These are phyloP conservation scores for Muscicapa comitata DNA, from an alignment of 2,797 vertebrate genomes.

Conservation along the genomic window DNA sequence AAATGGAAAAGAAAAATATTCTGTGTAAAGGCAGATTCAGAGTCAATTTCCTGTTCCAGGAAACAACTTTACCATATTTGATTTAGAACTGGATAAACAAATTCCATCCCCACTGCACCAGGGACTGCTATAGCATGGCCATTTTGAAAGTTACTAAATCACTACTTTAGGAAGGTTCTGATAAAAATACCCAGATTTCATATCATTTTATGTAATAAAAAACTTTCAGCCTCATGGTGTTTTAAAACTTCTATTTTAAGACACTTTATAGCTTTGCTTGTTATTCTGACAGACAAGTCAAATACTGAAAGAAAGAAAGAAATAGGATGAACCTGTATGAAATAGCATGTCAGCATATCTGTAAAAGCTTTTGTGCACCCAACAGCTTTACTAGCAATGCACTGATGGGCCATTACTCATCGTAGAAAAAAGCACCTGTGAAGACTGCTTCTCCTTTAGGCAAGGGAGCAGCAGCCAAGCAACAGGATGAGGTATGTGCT, in stretches of 20 bases:
- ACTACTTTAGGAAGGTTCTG: background rate
- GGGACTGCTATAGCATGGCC: background rate
- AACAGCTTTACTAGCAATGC: background rate
- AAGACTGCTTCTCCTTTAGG: background rate
- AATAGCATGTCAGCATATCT: background rate
- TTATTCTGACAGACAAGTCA: background rate
- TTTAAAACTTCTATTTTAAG: background rate
- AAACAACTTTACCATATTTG: background rate
- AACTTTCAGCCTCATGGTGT: background rate
- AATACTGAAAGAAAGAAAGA: background rate
- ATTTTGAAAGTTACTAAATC: background rate
- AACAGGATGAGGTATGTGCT: background rate
- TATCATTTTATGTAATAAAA: background rate
- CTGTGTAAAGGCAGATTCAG: background rate
- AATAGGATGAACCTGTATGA: background rate
- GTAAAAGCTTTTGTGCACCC: background rate
- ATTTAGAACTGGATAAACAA: background rate
- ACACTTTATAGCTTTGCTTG: background rate
- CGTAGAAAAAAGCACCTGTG: background rate
- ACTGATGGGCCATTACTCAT: background rate
- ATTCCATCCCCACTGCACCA: background rate
- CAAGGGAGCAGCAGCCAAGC: background rate
- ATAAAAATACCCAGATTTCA: background rate
- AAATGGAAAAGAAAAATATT: constrained; percentile 11
- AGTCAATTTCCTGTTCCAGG: constrained; percentile 14